phyloP scores from a whole-genome alignment of 2,113 vertebrate species.

The Eulacestoma nigropectus region DNA sequence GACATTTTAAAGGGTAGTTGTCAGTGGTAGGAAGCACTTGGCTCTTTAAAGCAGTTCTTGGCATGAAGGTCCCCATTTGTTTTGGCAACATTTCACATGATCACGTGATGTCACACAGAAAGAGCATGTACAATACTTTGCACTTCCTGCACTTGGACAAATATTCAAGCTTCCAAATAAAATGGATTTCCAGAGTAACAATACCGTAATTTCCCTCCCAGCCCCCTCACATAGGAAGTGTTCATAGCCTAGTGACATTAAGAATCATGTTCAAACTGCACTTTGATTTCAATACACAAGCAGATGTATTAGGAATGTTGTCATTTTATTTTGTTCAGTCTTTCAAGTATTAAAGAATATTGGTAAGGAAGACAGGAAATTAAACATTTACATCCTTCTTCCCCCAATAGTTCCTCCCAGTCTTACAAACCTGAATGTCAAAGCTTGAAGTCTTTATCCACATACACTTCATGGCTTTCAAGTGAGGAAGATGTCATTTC shows the following conservation, averaged over 20 bases:
- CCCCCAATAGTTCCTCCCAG: not conserved
- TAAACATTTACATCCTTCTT: slow-evolving; percentile 1
- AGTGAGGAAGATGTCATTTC: not conserved
- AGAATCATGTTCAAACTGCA: not conserved
- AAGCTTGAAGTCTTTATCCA: not conserved
- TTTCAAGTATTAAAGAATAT: not conserved
- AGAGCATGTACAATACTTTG: not conserved
- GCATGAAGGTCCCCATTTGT: not conserved
- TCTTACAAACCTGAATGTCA: not conserved
- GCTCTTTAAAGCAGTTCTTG: not conserved
- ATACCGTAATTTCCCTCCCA: rapidly evolving
- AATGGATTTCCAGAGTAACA: not conserved
- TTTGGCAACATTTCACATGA: not conserved
- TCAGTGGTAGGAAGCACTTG: not conserved
- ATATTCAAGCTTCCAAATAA: not conserved
- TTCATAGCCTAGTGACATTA: not conserved
- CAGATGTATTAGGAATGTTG: not conserved
- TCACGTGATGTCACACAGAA: not conserved
- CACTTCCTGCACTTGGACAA: not conserved
- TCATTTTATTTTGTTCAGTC: not conserved
- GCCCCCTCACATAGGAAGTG: not conserved
- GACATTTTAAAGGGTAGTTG: not conserved
- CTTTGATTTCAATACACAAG: not conserved
- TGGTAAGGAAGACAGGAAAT: not conserved
- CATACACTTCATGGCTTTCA: not conserved